A percentile compares a stretch with the other conserved stretches of the same genome.
These are phyloP conservation scores for Homarus gammarus DNA, from an alignment of 2,888 invertebrate genomes.

Conservation along the genomic window DNA sequence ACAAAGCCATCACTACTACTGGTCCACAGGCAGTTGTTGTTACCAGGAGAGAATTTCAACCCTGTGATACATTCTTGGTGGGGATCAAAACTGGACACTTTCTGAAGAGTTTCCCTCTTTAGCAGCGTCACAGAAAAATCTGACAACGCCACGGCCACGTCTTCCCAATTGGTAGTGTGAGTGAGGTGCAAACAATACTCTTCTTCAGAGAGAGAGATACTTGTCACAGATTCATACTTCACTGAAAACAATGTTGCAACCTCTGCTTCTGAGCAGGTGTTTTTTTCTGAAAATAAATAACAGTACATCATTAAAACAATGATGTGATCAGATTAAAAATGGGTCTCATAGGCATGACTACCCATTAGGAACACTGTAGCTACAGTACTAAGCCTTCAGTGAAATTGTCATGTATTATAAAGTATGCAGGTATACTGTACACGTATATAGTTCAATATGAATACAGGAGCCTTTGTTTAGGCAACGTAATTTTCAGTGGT, in stretches of 20 bases:
- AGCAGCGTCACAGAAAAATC: slow-evolving; percentile 68
- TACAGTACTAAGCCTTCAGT: too few relatives aligned
- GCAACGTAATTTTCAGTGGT: too few relatives aligned
- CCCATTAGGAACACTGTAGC: too few relatives aligned
- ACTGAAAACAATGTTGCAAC: slow-evolving; percentile 14
- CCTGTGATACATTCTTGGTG: slow-evolving; percentile 75
- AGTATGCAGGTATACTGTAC: too few relatives aligned
- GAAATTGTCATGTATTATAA: too few relatives aligned
- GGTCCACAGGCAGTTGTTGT: slow-evolving; percentile 82
- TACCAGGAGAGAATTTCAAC: slow-evolving; percentile 81
- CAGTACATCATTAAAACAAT: too few relatives aligned
- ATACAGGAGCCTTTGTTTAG: too few relatives aligned
- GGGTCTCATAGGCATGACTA: too few relatives aligned
- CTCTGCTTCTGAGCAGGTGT: neutral
- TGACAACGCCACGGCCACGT: slow-evolving; percentile 73
- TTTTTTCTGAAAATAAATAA: too few relatives aligned
- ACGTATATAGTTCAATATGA: too few relatives aligned
- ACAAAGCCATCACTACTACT: slow-evolving; percentile 83
- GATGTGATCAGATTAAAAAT: too few relatives aligned
- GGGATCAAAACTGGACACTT: slow-evolving; percentile 38
- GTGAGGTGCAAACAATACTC: slow-evolving; percentile 50
- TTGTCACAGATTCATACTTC: slow-evolving; percentile 52
- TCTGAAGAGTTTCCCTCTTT: slow-evolving; percentile 67
- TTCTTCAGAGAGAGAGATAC: slow-evolving; percentile 20
- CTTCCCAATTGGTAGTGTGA: slow-evolving; percentile 3